A percentile compares a stretch with the other conserved stretches of the same genome.
phyloP scores from a whole-genome alignment of 2,888 invertebrate species.

The Nasonia oneida region DNA sequence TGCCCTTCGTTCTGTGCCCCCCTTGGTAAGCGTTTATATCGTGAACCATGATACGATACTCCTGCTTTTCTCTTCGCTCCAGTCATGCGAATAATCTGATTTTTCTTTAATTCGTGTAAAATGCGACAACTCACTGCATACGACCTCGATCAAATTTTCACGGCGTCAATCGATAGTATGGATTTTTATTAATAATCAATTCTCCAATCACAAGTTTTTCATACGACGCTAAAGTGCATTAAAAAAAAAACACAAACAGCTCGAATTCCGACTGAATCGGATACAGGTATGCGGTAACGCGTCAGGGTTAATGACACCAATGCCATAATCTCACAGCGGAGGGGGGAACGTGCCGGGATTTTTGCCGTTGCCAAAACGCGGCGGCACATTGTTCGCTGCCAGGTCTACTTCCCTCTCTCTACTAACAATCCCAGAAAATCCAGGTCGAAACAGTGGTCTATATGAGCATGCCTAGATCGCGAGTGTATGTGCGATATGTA shows the following conservation, averaged over 20 bases:
- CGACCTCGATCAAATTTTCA: constrained; percentile 3
- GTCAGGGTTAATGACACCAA: constrained; percentile 26
- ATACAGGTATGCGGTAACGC: not conserved
- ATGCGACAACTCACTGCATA: not conserved
- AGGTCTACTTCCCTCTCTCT: not conserved
- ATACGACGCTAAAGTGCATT: not conserved
- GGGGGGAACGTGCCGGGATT: not conserved
- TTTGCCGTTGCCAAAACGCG: constrained; percentile 23
- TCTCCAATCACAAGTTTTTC: not conserved
- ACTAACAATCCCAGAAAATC: not conserved
- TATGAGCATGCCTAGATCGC: not conserved
- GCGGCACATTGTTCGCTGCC: constrained; percentile 26
- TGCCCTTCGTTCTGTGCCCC: not conserved
- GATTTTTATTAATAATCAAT: not conserved
- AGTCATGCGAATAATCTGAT: too few relatives aligned
- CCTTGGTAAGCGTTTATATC: not conserved
- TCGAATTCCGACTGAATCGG: not conserved
- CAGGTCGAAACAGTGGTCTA: constrained; percentile 6
- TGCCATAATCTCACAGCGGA: not conserved
- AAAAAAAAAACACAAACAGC: not conserved
- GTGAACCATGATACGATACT: not conserved
- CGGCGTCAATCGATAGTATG: not conserved
- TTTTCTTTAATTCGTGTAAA: too few relatives aligned
- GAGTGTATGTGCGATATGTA: not conserved
- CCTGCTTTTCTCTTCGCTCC: too few relatives aligned